Evolutionary conservation across 2,888 invertebrate species (phyloP).

Genomic region (Oasisia sp.): DNA sequence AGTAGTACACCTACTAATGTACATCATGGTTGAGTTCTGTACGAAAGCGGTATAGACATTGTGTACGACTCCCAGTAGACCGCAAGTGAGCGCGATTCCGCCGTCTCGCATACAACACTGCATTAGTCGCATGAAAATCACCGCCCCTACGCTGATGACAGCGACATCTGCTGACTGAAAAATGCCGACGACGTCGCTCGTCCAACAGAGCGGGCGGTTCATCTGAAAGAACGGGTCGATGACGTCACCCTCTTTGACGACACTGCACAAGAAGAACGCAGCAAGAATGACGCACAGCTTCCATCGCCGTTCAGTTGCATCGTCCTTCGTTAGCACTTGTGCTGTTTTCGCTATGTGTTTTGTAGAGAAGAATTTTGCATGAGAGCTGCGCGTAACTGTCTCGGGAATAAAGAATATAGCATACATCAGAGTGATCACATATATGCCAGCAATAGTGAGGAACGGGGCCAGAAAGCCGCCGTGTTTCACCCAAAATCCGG

Average conservation of each 20-base stretch:
- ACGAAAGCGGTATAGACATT: constrained; percentile 31
- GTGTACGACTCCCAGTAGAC: constrained; percentile 13
- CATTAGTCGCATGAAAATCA: constrained; percentile 18
- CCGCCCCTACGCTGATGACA: constrained; percentile 22
- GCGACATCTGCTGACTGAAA: constrained; percentile 20
- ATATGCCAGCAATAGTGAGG: constrained; percentile 17
- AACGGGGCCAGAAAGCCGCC: constrained; percentile 31
- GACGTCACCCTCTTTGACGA: background rate
- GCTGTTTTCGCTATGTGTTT: constrained; percentile 21
- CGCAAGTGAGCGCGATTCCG: too few species aligned
- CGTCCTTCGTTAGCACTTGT: constrained; percentile 23
- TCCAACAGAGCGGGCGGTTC: constrained; percentile 36
- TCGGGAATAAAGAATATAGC: constrained; percentile 34
- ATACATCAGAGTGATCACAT: constrained; percentile 31
- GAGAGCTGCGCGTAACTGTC: constrained; percentile 24
- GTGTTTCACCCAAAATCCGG: constrained; percentile 25
- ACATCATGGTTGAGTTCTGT: constrained; percentile 31
- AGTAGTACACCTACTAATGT: constrained; percentile 23
- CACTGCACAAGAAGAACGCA: constrained; percentile 30
- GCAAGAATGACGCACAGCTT: constrained; percentile 28
- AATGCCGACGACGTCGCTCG: constrained; percentile 23
- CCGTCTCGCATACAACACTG: constrained; percentile 25
- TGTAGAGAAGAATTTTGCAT: constrained; percentile 25
- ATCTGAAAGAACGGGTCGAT: constrained; percentile 27
- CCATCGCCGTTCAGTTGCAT: constrained; percentile 21